Conservation (phyloP, 2,113 vertebrate genomes). For the Stigmatopora argus region DNA sequence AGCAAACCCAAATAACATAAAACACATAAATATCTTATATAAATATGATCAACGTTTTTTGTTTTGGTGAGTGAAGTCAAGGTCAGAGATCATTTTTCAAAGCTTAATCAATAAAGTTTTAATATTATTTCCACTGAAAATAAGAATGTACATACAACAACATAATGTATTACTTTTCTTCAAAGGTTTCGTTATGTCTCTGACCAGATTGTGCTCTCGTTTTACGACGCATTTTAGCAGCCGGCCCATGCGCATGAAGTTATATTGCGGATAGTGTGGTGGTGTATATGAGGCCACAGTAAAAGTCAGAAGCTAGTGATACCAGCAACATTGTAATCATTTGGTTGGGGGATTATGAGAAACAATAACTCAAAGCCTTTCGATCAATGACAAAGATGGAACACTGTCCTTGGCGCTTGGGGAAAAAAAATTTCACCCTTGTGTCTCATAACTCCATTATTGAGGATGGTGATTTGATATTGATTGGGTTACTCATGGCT, state of each 20-base stretch:
- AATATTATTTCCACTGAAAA: background rate
- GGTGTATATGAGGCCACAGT: constrained; percentile 2
- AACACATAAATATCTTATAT: too few species aligned
- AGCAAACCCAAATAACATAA: too few species aligned
- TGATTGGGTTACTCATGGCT: constrained; percentile 68
- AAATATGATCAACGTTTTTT: background rate
- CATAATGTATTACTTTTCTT: background rate
- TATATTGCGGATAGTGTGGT: background rate
- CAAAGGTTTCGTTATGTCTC: background rate
- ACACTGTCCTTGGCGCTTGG: constrained; percentile 49
- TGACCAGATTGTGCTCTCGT: background rate
- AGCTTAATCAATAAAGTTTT: background rate
- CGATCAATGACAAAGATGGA: constrained; percentile 43
- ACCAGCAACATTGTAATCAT: constrained; percentile 43
- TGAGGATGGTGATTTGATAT: constrained; percentile 68
- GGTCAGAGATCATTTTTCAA: background rate
- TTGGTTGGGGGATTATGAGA: constrained; percentile 58
- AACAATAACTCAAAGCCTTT: constrained; percentile 63
- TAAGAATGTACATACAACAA: background rate
- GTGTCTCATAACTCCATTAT: constrained; percentile 69
- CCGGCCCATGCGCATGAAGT: constrained; percentile 6
- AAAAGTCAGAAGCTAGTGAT: constrained; percentile 33
- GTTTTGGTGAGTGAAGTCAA: background rate
- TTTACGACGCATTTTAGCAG: constrained; percentile 5
- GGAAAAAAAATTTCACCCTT: constrained; percentile 59